Conservation (phyloP, 1,140 invertebrate genomes). For the Eumaeus atala region DNA sequence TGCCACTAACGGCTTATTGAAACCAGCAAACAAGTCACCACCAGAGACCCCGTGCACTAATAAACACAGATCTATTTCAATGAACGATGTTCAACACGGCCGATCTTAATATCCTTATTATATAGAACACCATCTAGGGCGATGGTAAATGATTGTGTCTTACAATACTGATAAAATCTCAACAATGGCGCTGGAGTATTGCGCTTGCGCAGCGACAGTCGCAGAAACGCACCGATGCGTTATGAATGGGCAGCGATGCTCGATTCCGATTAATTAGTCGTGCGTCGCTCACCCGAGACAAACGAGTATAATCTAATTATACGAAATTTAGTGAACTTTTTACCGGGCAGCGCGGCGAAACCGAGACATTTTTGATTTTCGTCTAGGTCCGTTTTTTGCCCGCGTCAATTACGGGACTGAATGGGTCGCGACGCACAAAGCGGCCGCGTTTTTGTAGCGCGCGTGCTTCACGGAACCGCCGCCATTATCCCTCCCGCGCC, state of each 20-base stretch:
- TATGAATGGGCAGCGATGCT: conserved; percentile 15
- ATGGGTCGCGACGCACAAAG: conserved; percentile 35
- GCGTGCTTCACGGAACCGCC: conserved; percentile 44
- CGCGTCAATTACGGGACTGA: conserved; percentile 61
- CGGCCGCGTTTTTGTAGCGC: conserved; percentile 37
- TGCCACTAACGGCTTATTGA: too few relatives aligned
- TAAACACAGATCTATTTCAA: too few relatives aligned
- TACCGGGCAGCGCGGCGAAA: conserved; percentile 42
- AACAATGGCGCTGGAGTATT: conserved; percentile 10
- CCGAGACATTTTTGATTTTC: conserved; percentile 61
- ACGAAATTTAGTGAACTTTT: conserved; percentile 43
- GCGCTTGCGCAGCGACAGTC: conserved; percentile 11
- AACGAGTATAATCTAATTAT: conserved; percentile 60
- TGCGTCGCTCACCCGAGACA: conserved; percentile 39
- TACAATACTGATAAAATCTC: neutral
- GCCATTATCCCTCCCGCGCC: too few relatives aligned
- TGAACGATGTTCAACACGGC: too few relatives aligned
- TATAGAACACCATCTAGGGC: too few relatives aligned
- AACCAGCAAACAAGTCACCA: too few relatives aligned
- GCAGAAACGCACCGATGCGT: conserved; percentile 13
- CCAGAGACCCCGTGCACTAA: too few relatives aligned
- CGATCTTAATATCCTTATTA: too few relatives aligned
- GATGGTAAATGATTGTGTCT: too few relatives aligned
- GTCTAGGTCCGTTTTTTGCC: conserved; percentile 51
- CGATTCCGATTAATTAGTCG: conserved; percentile 12